Evolutionary conservation across 2,888 invertebrate genomes (phyloP), one percentile per base, ranked within the genome.

Genomic region (Acholoe squamosa): DNA sequence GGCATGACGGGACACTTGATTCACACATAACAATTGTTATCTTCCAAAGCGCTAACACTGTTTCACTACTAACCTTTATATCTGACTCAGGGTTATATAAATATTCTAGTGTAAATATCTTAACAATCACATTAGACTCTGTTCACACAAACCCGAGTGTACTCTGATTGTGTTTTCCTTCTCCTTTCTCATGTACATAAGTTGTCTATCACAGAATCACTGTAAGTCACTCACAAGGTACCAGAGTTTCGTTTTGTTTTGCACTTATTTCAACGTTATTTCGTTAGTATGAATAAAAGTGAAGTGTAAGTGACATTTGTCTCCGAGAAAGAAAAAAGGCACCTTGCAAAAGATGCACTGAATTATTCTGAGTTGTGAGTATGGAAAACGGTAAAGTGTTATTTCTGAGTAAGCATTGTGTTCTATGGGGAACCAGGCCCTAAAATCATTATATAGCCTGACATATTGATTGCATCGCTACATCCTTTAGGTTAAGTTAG

Each of bases 51-150:
- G 80, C 80, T 80, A 80, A 80, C 80, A 80, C 80, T 80, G 80
- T 80, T 80, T 19, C 80, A n/a, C 43, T 43, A 80, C 80, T 80
- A 80, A 80, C 33, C 71, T 71, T 71, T 76, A 16, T 25, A 80
- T 80, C 80, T 34, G 80, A 80, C 80, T 80, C 80, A 80, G 80
- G 80, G 80, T 80, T 80, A 80, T 80, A 80, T 80, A 19, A 80
- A 43, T 80, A n/a, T 80, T 80, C 33, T 10, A 80, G 34, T 80
- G 80, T 80, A 43, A 19, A 43, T 80, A 80, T 33, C 12, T 16
- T 28, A 43, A n/a, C 22, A n/a, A 19, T 43, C 80, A 80, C 34
- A 33, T 80, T 19, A 16, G 33, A 33, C 22, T 43, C 43, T 76
- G 19, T 80, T 43, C 80, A 80, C 5, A 43, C 31, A 43, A 33